Conservation (phyloP, 1,140 invertebrate genomes). For the Drosophila elegans region DNA sequence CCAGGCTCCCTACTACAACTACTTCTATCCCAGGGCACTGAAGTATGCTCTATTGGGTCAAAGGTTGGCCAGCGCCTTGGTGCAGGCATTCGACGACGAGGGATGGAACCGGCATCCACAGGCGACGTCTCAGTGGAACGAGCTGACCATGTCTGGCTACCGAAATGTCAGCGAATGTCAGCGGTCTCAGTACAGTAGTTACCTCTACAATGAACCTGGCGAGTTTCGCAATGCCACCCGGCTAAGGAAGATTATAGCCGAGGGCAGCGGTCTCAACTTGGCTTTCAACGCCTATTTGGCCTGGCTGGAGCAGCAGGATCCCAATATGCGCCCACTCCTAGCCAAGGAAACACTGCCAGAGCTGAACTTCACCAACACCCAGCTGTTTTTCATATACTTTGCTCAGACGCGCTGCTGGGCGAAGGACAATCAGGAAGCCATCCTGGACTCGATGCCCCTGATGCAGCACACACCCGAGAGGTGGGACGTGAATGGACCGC, state of each 20-base stretch:
- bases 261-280: conserved; percentile 87
- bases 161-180: conserved; percentile 95
- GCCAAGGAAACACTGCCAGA: conserved; percentile 62
- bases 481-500: conserved; percentile 71
- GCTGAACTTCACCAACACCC: conserved; percentile 84
- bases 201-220: conserved; percentile 58
- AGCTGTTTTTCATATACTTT: conserved; percentile 91
- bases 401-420: conserved; percentile 86
- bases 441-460: conserved; percentile 59
- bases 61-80: conserved; percentile 96
- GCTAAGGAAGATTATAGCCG: conserved; percentile 90
- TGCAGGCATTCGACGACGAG: conserved; percentile 98
- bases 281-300: conserved; percentile 86
- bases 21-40: conserved; percentile 93
- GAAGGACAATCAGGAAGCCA: conserved; percentile 19
- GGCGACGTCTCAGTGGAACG: conserved; percentile 93
- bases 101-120: conserved; percentile 90
- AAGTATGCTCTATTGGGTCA: conserved; percentile 98
- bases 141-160: conserved; percentile 94
- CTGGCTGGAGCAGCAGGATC: conserved; percentile 67
- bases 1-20: conserved; percentile 96
- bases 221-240: conserved; percentile 88
- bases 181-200: conserved; percentile 93
- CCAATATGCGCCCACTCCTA: conserved; percentile 25
- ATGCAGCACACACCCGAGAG: conserved; percentile 64